A percentile compares a stretch with the other conserved stretches of the same genome.
phyloP scores from a whole-genome alignment of 92 coral and sea anemone genomes.

The Zoanthus sociatus region DNA sequence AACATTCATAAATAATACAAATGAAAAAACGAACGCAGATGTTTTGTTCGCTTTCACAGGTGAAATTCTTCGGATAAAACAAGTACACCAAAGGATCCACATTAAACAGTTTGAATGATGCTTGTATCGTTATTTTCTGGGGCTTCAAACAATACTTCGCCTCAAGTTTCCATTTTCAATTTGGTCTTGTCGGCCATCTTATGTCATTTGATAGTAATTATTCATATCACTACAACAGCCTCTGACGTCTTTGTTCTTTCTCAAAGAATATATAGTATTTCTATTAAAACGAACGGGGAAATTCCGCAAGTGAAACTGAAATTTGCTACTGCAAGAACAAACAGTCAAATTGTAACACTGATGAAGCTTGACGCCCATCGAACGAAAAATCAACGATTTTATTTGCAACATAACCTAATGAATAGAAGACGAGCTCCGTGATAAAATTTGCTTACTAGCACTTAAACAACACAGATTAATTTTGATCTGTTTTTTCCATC shows the following conservation, averaged over 20 bases:
- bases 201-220: slow-evolving; percentile 55
- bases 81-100: slow-evolving; percentile 41
- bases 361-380: slow-evolving; percentile 47
- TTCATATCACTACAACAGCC: slow-evolving; percentile 52
- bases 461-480: slow-evolving; percentile 14
- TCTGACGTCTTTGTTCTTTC: slow-evolving; percentile 51
- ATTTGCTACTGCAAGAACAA: slow-evolving; percentile 17
- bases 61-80: slow-evolving; percentile 39
- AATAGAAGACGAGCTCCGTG: slow-evolving; percentile 52
- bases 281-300: slow-evolving; percentile 32
- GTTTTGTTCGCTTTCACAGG: slow-evolving; percentile 50
- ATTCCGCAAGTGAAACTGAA: slow-evolving; percentile 46
- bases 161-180: slow-evolving; percentile 45
- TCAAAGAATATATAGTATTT: slow-evolving; percentile 43
- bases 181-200: slow-evolving; percentile 55
- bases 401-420: slow-evolving; percentile 53
- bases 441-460: slow-evolving; percentile 42
- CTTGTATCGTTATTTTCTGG: slow-evolving; percentile 3
- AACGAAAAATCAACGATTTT: slow-evolving; percentile 52
- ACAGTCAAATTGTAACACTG: slow-evolving; percentile 45
- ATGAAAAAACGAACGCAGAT: slow-evolving; percentile 51
- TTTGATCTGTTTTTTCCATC: slow-evolving; percentile 16
- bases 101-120: slow-evolving; percentile 34
- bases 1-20: slow-evolving; percentile 55
- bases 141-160: slow-evolving; percentile 25